Base-by-base conservation (phyloP, 2,888 invertebrate species). In the Ormia ochracea region DNA sequence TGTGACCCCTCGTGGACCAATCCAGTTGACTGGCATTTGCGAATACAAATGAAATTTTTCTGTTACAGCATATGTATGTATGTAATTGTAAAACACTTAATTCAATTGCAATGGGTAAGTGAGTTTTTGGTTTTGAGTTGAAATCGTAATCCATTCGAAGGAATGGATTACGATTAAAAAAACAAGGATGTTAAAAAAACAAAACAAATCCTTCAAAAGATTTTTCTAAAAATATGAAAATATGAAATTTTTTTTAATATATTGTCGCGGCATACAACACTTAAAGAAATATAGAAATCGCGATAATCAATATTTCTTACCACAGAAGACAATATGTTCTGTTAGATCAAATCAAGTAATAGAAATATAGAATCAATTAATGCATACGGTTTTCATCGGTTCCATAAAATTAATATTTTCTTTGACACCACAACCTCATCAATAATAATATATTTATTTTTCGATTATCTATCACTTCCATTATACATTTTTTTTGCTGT, bases 301-400 rank as follows among this genome's bases (percentile, higher is more conserved):
- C 14, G 7, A 19, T 45, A 21, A 21, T 19, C 2, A 28, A 28
- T 38, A 36, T 26, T 17, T 19, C 66, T 74, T 83, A 86, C 87
- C 84, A 48, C 84, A 84, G 61, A 81, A 82, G 23, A 83, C 77
- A 52, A 84, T 81, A 41, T 86, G 86, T 3, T 84, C 85, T 0
- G 88, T 87, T 68, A 89, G 81, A 81, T 89, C 89, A 69, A 89
- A n/a, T n/a, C n/a, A n/a, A n/a, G n/a, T n/a, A n/a, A n/a, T n/a
- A n/a, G n/a, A n/a, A n/a, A 89, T 4, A 87, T 88, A 45, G 88
- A 86, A 58, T 86, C 86, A 4, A 85, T 75, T 77, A 83, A 85
- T 0, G 86, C 88, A 6, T 83, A 70, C 0, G 90, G 89, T 17
- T 84, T 85, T 0, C 61, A 12, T 1, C 90, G 85, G 82, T 90